phyloP scores from a whole-genome alignment of 2,113 vertebrate genomes.

The Chamaetylas fuelleborni region DNA sequence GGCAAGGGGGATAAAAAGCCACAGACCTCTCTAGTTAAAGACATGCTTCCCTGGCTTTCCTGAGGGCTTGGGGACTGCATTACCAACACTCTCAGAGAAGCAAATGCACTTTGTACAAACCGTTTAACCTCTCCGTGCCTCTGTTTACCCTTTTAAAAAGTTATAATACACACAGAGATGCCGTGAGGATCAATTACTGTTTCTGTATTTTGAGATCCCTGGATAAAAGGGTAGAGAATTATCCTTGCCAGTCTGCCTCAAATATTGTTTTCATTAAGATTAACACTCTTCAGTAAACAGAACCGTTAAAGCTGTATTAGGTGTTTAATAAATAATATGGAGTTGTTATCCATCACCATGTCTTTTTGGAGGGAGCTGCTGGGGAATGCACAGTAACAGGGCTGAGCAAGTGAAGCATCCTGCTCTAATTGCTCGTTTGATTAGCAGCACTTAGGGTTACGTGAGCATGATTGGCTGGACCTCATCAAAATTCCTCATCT shows the following conservation, averaged over 20 bases:
- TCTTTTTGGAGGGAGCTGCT: not conserved
- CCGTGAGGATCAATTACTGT: slow-evolving; percentile 28
- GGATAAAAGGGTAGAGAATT: slow-evolving; percentile 44
- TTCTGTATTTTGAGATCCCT: not conserved
- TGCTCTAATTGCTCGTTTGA: slow-evolving; percentile 54
- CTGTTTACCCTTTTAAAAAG: slow-evolving; percentile 43
- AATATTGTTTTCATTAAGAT: slow-evolving; percentile 61
- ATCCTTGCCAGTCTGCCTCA: slow-evolving; percentile 34
- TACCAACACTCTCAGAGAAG: not conserved
- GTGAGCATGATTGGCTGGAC: not conserved
- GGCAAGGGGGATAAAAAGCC: not conserved
- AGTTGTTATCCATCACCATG: slow-evolving; percentile 30
- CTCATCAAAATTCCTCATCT: not conserved
- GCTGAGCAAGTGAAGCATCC: not conserved
- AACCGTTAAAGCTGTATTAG: slow-evolving; percentile 27
- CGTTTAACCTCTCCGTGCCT: not conserved
- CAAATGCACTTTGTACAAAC: not conserved
- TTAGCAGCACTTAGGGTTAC: not conserved
- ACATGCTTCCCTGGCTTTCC: not conserved
- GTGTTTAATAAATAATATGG: slow-evolving; percentile 61
- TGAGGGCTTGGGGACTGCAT: not conserved
- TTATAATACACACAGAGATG: not conserved
- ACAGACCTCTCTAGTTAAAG: not conserved
- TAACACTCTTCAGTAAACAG: slow-evolving; percentile 58
- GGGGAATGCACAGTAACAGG: not conserved